Base-by-base conservation (phyloP, 2,797 vertebrate genomes). In the Pseudochromis fuscus region DNA sequence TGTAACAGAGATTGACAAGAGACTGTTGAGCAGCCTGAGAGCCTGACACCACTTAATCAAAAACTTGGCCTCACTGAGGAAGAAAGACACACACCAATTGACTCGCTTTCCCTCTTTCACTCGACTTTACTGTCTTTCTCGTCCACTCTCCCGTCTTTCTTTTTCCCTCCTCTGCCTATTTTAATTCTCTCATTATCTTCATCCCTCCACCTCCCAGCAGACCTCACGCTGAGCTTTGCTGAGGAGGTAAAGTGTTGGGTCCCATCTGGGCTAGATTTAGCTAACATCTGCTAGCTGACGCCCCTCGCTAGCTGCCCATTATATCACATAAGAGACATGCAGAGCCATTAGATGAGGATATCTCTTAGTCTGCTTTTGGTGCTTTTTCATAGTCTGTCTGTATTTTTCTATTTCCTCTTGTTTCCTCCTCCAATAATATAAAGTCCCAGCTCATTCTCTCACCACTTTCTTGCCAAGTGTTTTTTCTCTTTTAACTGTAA, bases 231-330 rank as follows among this genome's bases (percentile, higher is more conserved):
- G 63, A 28, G 68, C 57, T 74, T 51, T 79, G 72, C 77, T 70
- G 81, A 85, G 80, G 72, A 82, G 69, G 68, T 71, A 66, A 82
- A 88, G 67, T 48, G 63, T 58, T 57, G 69, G 45, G 46, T 84
- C 72, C 88, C 87, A 90, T 87, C 85, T 91, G 89, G 79, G 66
- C 55, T 27, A 31, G 67, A 77, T 87, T 89, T 71, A 72, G 55
- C 49, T 30, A 84, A 90, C 88, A 90, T 87, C 87, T 90, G 90
- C 73, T 77, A 5, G 70, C 60, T 45, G 57, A 70, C 68, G 74
- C 66, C 67, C 48, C 33, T 68, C 60, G 45, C 27, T 35, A 58
- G 56, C 58, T 53, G 68, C 37, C 67, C 64, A 58, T 79, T 75
- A 79, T 52, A 83, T 73, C 67, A 67, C 55, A 56, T 40, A 76